A percentile compares a stretch with the other conserved stretches of the same genome.
These are phyloP conservation scores for Cygnus buccinator DNA, from an alignment of 2,113 vertebrate genomes.

Conservation along the genomic window DNA sequence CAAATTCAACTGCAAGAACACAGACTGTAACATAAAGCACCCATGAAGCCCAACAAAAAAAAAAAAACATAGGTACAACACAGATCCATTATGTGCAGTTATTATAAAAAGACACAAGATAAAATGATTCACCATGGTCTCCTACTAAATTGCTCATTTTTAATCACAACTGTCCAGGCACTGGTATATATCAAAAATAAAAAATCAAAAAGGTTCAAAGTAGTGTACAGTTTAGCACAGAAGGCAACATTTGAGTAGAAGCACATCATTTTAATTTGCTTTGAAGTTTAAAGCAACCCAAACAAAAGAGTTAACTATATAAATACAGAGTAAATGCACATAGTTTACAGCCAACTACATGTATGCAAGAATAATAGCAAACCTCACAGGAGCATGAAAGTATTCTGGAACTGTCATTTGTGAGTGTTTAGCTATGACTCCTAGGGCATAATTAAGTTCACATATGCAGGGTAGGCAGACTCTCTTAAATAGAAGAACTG, in stretches of 20 bases:
- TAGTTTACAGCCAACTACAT: constrained; percentile 74
- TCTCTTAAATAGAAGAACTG: constrained; percentile 12
- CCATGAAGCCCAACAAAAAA: background rate
- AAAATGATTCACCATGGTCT: background rate
- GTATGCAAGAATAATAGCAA: constrained; percentile 68
- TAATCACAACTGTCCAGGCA: constrained; percentile 15
- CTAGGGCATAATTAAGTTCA: constrained; percentile 65
- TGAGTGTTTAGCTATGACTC: constrained; percentile 59
- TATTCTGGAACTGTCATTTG: background rate
- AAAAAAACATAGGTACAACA: background rate
- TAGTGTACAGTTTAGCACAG: background rate
- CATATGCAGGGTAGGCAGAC: constrained; percentile 73
- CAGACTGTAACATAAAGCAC: background rate
- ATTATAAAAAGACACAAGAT: background rate
- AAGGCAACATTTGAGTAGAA: constrained; percentile 49
- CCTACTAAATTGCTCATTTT: background rate
- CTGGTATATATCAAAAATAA: background rate
- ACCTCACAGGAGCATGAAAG: constrained; percentile 65
- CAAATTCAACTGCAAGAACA: background rate
- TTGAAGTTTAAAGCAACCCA: constrained; percentile 72
- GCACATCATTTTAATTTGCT: constrained; percentile 71
- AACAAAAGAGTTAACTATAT: constrained; percentile 69
- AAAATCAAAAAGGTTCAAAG: constrained; percentile 1
- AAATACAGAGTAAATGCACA: constrained; percentile 79
- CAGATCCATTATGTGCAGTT: background rate